phyloP scores from a whole-genome alignment of 2,888 invertebrate species.

The Ashinkailepas kermadecensis region DNA sequence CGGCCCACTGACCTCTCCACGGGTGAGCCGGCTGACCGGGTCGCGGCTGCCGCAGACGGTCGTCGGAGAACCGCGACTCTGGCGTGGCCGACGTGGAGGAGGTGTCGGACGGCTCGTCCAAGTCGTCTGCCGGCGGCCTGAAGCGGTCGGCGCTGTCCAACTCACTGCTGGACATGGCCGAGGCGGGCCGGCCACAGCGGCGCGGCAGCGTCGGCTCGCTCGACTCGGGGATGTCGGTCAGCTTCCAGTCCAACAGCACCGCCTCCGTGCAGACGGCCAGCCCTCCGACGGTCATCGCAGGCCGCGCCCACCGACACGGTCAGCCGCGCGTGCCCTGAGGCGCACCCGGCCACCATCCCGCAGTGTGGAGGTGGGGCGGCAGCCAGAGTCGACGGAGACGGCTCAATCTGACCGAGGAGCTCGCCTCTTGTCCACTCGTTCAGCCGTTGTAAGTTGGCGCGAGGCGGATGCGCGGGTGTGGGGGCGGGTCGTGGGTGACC shows the following conservation, averaged over 20 bases:
- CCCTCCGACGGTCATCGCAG: neutral
- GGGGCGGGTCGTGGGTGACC: neutral
- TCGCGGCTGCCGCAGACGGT: constrained; percentile 50
- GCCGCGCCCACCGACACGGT: neutral
- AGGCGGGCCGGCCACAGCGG: constrained; percentile 43
- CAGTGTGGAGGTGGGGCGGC: too few species aligned
- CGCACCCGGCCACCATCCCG: too few species aligned
- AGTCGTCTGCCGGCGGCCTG: constrained; percentile 46
- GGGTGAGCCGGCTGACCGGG: constrained; percentile 45
- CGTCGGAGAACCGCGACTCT: constrained; percentile 44
- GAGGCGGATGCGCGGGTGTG: neutral
- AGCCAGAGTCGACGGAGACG: too few species aligned
- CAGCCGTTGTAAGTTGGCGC: neutral
- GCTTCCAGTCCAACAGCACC: constrained; percentile 62
- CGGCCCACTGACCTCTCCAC: too few species aligned
- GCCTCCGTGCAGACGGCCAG: constrained; percentile 16
- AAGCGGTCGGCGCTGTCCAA: constrained; percentile 87
- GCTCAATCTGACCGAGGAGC: too few species aligned
- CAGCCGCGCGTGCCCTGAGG: neutral
- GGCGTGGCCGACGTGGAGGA: constrained; percentile 76
- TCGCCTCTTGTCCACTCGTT: too few species aligned
- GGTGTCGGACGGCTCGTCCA: constrained; percentile 43
- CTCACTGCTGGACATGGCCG: constrained; percentile 89
- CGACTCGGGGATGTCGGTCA: constrained; percentile 93
- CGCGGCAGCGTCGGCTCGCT: constrained; percentile 89